These are phyloP conservation scores for Oreochromis spilurus DNA, from an alignment of 2,113 vertebrate species.

Conservation along the genomic window DNA sequence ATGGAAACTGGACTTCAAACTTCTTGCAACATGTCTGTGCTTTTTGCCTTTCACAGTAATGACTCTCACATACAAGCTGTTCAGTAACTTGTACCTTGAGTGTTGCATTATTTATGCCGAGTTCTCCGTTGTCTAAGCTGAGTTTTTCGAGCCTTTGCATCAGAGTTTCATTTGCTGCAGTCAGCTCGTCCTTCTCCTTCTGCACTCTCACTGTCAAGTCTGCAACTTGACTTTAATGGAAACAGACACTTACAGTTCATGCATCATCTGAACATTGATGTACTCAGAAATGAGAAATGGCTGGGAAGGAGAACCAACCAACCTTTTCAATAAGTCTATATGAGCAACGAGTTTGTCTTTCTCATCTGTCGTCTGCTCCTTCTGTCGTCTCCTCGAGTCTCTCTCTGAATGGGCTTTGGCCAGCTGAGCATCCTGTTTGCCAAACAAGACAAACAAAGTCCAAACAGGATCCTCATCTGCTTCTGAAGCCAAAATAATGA, in stretches of 20 bases:
- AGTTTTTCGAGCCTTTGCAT: constrained; percentile 69
- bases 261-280: neutral
- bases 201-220: constrained; percentile 70
- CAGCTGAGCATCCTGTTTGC: constrained; percentile 75
- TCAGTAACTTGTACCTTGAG: constrained; percentile 73
- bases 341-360: constrained; percentile 72
- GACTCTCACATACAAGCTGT: neutral
- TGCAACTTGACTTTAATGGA: constrained; percentile 70
- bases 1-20: neutral
- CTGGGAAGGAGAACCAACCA: constrained; percentile 18
- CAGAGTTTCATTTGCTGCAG: constrained; percentile 65
- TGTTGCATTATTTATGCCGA: constrained; percentile 73
- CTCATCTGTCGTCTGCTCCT: constrained; percentile 71
- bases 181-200: constrained; percentile 62
- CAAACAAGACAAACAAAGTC: neutral
- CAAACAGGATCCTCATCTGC: neutral
- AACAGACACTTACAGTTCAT: neutral
- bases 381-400: constrained; percentile 71
- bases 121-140: constrained; percentile 70
- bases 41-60: neutral
- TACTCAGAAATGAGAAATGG: neutral
- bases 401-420: constrained; percentile 65
- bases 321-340: constrained; percentile 75
- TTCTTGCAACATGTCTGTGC: neutral
- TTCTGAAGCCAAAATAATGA: neutral